Base-by-base conservation (phyloP, 2,113 vertebrate species). In the Cyphomyrus plagiostoma region DNA sequence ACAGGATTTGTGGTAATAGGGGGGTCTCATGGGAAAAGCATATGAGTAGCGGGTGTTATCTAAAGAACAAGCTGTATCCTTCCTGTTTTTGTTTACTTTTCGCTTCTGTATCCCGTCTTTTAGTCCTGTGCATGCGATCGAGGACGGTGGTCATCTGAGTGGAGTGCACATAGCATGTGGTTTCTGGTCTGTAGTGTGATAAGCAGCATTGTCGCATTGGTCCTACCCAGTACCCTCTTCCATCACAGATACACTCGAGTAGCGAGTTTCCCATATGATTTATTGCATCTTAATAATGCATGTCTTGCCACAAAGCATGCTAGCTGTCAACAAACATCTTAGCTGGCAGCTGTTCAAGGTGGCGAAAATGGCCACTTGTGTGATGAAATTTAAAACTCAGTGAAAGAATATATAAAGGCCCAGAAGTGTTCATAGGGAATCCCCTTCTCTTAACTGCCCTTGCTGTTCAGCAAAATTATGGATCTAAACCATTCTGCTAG, bases 41-140 rank as follows among this genome's bases (percentile, higher is more conserved):
- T 85, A 90, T 90, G 85, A 90, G 89, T 87, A 8, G 26, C 42
- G n/a, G 48, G 89, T 46, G 92, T 90, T 92, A 90, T 92, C 87
- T 49, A 66, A 91, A 91, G 92, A 92, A 93, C 91, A 91, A 80
- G 88, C 91, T 90, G 91, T 91, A 89, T 95, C 92, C 94, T 95
- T 95, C 95, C 95, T 94, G 95, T 92, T 87, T 92, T 90, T 94
- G 93, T 94, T 95, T 95, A 91, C 91, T 90, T 90, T 89, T 82
- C 4, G 56, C 91, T 91, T 91, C 88, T 92, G 90, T 90, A 46
- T 66, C n/a, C 91, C 88, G 56, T 90, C 53, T 70, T 42, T 85
- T 39, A 85, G 17, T 13, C 23, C 49, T 23, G 23, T 11, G 56
- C 42, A 88, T n/a, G 50, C n/a, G 45, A 6, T 19, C 1, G 30